Percentiles rank a stretch among this genome's conserved stretches.
Conservation (phyloP, 2,797 vertebrate species). For the Rhabdomys pumilio region DNA sequence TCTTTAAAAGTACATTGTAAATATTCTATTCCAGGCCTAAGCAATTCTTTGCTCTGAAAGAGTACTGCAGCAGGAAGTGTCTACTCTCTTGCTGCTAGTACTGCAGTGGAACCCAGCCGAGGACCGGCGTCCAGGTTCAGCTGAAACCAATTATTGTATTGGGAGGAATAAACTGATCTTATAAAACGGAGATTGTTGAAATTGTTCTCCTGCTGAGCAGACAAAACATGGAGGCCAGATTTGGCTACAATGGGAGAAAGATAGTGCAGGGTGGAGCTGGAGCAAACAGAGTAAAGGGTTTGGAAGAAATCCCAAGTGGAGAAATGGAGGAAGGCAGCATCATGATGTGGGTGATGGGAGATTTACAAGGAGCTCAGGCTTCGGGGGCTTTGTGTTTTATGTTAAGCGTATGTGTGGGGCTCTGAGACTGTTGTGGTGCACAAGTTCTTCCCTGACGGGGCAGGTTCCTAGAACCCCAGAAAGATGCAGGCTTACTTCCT, state of each 20-base stretch:
- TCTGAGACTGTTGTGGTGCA: neutral
- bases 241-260: constrained; percentile 62
- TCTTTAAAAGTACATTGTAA: constrained; percentile 23
- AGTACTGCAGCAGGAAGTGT: constrained; percentile 14
- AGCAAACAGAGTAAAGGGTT: constrained; percentile 21
- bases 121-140: constrained; percentile 61
- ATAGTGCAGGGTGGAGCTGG: constrained; percentile 29
- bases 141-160: constrained; percentile 76
- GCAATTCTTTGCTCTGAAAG: constrained; percentile 16
- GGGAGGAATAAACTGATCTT: constrained; percentile 70
- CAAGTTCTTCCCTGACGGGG: neutral
- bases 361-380: constrained; percentile 49
- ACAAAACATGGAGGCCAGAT: constrained; percentile 76
- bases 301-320: constrained; percentile 50
- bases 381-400: neutral
- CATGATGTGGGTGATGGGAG: constrained; percentile 35
- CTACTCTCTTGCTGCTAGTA: constrained; percentile 29
- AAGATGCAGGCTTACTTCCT: neutral
- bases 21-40: neutral
- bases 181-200: constrained; percentile 75
- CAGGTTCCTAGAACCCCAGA: neutral
- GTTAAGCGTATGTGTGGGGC: constrained; percentile 43
- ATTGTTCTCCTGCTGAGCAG: constrained; percentile 79
- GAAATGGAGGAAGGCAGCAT: constrained; percentile 33
- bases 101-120: neutral